phyloP scores from a whole-genome alignment of 2,113 vertebrate genomes.

The Alces alces region DNA sequence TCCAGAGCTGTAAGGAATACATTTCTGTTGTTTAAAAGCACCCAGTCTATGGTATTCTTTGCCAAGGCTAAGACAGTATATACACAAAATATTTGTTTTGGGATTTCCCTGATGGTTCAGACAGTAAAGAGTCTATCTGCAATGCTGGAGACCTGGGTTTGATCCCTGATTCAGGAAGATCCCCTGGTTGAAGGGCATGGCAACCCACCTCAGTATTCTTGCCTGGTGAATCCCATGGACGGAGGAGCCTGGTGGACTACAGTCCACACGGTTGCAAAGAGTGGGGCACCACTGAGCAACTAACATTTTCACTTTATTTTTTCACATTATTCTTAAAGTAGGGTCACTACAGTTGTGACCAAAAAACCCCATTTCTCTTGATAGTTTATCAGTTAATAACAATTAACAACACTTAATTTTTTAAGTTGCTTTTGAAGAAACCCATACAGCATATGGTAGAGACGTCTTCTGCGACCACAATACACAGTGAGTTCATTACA shows the following conservation, averaged over 20 bases:
- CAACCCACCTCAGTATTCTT: background rate
- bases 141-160: background rate
- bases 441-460: fast-evolving
- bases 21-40: background rate
- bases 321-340: background rate
- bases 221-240: background rate
- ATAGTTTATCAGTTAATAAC: background rate
- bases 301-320: background rate
- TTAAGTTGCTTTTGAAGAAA: background rate
- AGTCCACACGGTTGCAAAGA: background rate
- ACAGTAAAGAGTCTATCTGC: background rate
- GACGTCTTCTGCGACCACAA: background rate
- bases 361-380: background rate
- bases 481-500: no score
- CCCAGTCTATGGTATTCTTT: fast-evolving
- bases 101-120: background rate
- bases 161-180: background rate
- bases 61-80: background rate
- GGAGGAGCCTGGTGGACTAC: background rate
- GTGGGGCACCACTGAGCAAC: background rate
- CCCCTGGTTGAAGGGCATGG: background rate
- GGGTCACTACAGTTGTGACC: background rate
- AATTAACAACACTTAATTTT: background rate
- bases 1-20: background rate
- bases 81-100: background rate